These are phyloP conservation scores for Gerris buenoi DNA, from an alignment of 1,140 invertebrate species.

Conservation along the genomic window DNA sequence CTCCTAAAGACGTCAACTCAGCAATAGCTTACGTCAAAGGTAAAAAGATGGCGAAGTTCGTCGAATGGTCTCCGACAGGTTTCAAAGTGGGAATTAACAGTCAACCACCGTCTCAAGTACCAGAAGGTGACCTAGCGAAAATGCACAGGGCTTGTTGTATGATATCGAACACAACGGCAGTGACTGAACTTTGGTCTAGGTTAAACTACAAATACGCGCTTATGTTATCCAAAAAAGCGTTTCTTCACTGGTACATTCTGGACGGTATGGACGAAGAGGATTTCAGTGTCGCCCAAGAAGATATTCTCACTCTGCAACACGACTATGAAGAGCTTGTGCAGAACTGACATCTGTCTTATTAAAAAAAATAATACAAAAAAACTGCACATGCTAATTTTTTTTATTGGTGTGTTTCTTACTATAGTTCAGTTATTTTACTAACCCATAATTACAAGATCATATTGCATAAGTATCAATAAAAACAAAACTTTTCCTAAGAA, in stretches of 20 bases:
- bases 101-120: conserved; percentile 39
- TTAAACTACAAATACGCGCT: conserved; percentile 43
- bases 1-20: conserved; percentile 49
- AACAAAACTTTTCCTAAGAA: too few relatives aligned
- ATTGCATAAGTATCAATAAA: too few relatives aligned
- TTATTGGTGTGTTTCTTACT: too few relatives aligned
- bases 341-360: background rate
- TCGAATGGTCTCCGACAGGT: conserved; percentile 43
- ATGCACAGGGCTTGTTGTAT: conserved; percentile 38
- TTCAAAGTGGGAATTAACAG: conserved; percentile 24
- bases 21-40: conserved; percentile 40
- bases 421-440: too few relatives aligned
- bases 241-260: conserved; percentile 47
- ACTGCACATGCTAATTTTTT: too few relatives aligned
- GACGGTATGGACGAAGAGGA: conserved; percentile 51
- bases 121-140: conserved; percentile 39
- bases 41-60: conserved; percentile 34
- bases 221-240: conserved; percentile 34
- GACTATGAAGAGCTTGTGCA: conserved; percentile 11
- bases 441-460: too few relatives aligned
- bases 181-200: conserved; percentile 42
- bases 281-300: conserved; percentile 44
- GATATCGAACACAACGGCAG: conserved; percentile 43
- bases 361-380: background rate
- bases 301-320: conserved; percentile 8